Percentiles rank a stretch among this genome's conserved stretches.
Evolutionary conservation across 2,888 invertebrate species (phyloP).

Genomic region (Drosophila monieri): DNA sequence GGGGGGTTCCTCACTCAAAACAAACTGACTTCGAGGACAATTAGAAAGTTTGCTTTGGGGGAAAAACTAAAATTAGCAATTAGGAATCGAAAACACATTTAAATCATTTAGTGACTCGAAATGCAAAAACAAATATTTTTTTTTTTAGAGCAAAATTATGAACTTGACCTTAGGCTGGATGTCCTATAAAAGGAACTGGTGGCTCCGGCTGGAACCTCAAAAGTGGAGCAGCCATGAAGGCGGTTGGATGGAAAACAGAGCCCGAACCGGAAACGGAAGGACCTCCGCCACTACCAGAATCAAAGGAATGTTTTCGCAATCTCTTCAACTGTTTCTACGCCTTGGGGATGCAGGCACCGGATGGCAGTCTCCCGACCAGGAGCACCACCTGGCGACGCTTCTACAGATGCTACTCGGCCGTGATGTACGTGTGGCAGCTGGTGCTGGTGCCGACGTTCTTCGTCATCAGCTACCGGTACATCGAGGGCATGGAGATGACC

Average conservation of each 20-base stretch:
- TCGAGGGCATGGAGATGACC: slow-evolving; percentile 43
- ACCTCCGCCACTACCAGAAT: neutral
- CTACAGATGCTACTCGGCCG: slow-evolving; percentile 6
- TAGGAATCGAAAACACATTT: neutral
- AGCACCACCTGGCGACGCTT: slow-evolving; percentile 6
- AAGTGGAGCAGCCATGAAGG: slow-evolving; percentile 5
- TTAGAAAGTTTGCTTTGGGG: neutral
- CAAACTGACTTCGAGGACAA: neutral
- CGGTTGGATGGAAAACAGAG: neutral
- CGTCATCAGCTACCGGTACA: slow-evolving; percentile 36
- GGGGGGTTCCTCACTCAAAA: neutral
- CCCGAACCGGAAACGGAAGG: neutral
- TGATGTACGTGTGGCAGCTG: slow-evolving; percentile 40
- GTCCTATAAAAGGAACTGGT: slow-evolving; percentile 16
- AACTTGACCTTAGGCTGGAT: neutral
- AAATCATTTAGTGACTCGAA: neutral
- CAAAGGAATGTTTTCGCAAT: slow-evolving; percentile 13
- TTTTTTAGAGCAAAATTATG: neutral
- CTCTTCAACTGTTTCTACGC: slow-evolving; percentile 35
- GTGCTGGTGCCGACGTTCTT: slow-evolving; percentile 33
- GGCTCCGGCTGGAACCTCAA: neutral
- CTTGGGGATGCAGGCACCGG: slow-evolving; percentile 36
- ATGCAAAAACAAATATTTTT: neutral
- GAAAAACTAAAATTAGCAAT: neutral
- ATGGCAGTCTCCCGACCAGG: slow-evolving; percentile 12